These are phyloP conservation scores for Chironomus riparius DNA, from an alignment of 2,888 invertebrate species.

Conservation along the genomic window DNA sequence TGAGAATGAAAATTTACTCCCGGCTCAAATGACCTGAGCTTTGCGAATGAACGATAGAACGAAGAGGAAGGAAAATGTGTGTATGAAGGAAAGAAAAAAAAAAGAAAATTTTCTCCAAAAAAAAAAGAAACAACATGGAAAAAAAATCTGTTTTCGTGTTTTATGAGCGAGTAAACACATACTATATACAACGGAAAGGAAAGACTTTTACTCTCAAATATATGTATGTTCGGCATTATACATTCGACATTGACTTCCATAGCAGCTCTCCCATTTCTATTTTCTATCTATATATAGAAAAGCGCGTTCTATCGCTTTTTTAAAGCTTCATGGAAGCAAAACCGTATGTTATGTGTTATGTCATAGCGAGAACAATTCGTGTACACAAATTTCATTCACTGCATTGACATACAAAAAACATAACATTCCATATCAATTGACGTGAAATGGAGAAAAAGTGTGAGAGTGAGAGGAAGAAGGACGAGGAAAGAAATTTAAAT, in stretches of 20 bases:
- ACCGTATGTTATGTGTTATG: not conserved
- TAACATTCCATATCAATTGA: too few relatives aligned
- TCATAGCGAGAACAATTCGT: not conserved
- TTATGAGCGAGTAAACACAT: not conserved
- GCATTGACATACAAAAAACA: not conserved
- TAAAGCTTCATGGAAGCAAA: not conserved
- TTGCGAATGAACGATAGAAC: not conserved
- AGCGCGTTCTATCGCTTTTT: not conserved
- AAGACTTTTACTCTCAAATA: conserved; percentile 2
- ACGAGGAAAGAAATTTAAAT: too few relatives aligned
- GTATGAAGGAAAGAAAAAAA: not conserved
- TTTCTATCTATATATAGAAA: not conserved
- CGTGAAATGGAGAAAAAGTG: too few relatives aligned
- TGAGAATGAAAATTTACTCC: not conserved
- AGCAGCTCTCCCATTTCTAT: too few relatives aligned
- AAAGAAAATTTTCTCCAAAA: not conserved
- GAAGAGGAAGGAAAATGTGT: not conserved
- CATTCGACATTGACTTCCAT: not conserved
- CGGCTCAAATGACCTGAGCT: not conserved
- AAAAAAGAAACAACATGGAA: not conserved
- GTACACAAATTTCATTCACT: not conserved
- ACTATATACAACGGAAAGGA: not conserved
- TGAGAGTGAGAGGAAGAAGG: too few relatives aligned
- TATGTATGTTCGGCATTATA: not conserved
- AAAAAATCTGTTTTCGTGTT: not conserved